Evolutionary conservation across 2,113 vertebrate species (phyloP).

Genomic region (Menidia beryllina): DNA sequence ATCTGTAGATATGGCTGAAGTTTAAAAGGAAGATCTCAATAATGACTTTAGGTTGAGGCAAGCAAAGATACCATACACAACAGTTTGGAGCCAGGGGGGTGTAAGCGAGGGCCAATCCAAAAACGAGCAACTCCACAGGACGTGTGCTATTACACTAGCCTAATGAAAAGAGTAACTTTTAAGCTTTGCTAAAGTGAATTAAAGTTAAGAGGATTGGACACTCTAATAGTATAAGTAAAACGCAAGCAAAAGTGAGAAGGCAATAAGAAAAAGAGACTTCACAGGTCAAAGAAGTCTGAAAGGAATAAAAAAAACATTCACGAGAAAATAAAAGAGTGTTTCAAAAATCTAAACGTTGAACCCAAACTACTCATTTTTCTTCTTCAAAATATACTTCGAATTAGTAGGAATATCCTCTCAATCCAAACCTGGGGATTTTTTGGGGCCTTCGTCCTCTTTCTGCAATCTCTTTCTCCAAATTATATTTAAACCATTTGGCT

Average conservation of each 20-base stretch:
- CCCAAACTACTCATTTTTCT: constrained; percentile 22
- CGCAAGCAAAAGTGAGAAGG: constrained; percentile 30
- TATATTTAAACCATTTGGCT: background rate
- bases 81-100: no score
- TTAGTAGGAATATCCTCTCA: constrained; percentile 20
- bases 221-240: constrained; percentile 47
- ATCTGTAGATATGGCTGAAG: background rate
- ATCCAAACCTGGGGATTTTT: constrained; percentile 27
- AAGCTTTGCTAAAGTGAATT: constrained; percentile 49
- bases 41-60: background rate
- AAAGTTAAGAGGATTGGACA: constrained; percentile 48
- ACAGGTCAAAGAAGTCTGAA: constrained; percentile 9
- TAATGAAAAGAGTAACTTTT: constrained; percentile 15
- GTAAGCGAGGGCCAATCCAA: no score
- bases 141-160: no score
- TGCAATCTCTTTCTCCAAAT: constrained; percentile 6
- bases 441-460: background rate
- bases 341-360: constrained; percentile 25
- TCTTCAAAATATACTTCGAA: constrained; percentile 56
- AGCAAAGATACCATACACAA: no score
- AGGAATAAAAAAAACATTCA: constrained; percentile 5
- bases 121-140: no score
- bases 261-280: background rate
- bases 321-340: constrained; percentile 22
- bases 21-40: background rate